These are phyloP conservation scores for Chrysopilus asiliformis DNA, from an alignment of 2,888 invertebrate genomes.

Conservation along the genomic window DNA sequence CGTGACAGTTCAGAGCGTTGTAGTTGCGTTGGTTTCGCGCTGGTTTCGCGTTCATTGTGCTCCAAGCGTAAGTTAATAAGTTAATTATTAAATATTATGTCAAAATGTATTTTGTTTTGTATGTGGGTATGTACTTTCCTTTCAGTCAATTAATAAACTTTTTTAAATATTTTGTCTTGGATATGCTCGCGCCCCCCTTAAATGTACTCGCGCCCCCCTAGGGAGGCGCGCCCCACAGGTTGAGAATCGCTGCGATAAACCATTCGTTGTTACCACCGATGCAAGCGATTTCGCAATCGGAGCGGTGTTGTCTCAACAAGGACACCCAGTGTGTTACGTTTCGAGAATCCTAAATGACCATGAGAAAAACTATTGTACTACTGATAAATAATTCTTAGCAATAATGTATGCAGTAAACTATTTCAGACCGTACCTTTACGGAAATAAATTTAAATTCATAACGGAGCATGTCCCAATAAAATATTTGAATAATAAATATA, in stretches of 20 bases:
- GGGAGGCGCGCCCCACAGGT: too few relatives aligned
- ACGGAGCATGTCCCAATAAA: slow-evolving; percentile 2
- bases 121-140: too few relatives aligned
- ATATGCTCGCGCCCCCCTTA: too few relatives aligned
- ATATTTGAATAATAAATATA: background rate
- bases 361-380: slow-evolving; percentile 2
- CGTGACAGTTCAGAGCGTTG: too few relatives aligned
- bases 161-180: too few relatives aligned
- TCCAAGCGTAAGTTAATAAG: too few relatives aligned
- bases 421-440: slow-evolving; percentile 1
- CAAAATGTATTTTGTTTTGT: too few relatives aligned
- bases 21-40: too few relatives aligned
- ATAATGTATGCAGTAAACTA: slow-evolving; percentile 1
- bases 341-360: slow-evolving; percentile 2
- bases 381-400: slow-evolving; percentile 3
- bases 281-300: slow-evolving; percentile 2
- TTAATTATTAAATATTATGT: too few relatives aligned
- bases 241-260: slow-evolving; percentile 8
- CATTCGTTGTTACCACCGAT: slow-evolving; percentile 3
- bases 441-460: background rate
- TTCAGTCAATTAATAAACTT: too few relatives aligned
- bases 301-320: slow-evolving; percentile 1
- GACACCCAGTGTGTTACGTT: background rate
- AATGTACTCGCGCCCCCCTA: too few relatives aligned
- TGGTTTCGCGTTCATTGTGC: too few relatives aligned